Conservation (phyloP, 2,113 vertebrate genomes). For the Sinocyclocheilus anophthalmus region DNA sequence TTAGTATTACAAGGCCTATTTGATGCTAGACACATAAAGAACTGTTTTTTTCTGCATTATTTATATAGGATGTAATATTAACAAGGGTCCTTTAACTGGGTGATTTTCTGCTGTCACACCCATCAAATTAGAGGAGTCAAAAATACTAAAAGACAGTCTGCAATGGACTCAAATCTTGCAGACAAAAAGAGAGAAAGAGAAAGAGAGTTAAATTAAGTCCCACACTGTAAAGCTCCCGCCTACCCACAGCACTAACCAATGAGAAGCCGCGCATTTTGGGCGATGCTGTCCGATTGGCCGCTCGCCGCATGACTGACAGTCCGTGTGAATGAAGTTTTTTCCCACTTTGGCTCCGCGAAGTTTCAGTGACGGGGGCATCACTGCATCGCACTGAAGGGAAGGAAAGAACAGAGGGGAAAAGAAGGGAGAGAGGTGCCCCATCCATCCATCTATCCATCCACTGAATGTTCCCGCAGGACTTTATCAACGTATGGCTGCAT, state of each 20-base stretch:
- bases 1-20: neutral
- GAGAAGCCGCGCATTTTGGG: slow-evolving; percentile 51
- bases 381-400: slow-evolving; percentile 69
- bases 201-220: slow-evolving; percentile 30
- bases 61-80: neutral
- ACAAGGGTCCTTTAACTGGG: neutral
- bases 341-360: slow-evolving; percentile 67
- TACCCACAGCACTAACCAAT: slow-evolving; percentile 61
- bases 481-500: slow-evolving; percentile 77
- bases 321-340: slow-evolving; percentile 47
- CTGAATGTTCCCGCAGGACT: slow-evolving; percentile 53
- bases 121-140: slow-evolving; percentile 1
- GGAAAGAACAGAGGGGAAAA: slow-evolving; percentile 66
- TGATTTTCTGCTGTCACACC: neutral
- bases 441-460: slow-evolving; percentile 69
- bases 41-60: neutral
- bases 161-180: neutral
- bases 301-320: slow-evolving; percentile 69
- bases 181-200: slow-evolving; percentile 26
- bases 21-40: neutral
- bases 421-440: slow-evolving; percentile 69
- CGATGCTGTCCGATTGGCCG: slow-evolving; percentile 68
- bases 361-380: slow-evolving; percentile 72
- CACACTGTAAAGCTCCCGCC: slow-evolving; percentile 58
- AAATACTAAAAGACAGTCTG: neutral